Conservation (phyloP, 92 coral and sea anemone genomes). For the Palythoa caribaeorum region DNA sequence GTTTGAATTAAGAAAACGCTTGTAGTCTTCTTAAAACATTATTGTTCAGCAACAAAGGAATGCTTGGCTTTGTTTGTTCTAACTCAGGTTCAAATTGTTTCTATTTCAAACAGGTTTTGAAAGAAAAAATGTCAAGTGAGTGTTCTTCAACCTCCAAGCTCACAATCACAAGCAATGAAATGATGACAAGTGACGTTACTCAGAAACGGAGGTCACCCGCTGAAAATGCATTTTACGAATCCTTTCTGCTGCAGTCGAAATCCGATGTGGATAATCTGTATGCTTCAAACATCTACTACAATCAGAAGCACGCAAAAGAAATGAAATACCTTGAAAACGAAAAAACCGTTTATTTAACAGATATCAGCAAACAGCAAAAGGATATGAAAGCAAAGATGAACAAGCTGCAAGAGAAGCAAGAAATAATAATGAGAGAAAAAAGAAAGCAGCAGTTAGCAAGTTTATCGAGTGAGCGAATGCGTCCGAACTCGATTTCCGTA, state of each 20-base stretch:
- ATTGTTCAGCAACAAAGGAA: no score
- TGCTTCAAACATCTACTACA: constrained; percentile 86
- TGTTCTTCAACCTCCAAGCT: constrained; percentile 65
- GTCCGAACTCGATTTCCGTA: constrained; percentile 89
- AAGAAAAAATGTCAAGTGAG: constrained; percentile 18
- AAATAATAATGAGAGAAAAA: constrained; percentile 65
- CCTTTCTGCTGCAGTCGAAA: constrained; percentile 91
- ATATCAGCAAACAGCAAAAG: constrained; percentile 81
- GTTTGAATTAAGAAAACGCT: no score
- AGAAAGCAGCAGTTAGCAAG: constrained; percentile 64
- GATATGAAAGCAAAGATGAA: constrained; percentile 85
- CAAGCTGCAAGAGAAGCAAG: constrained; percentile 82
- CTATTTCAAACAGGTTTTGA: constrained; percentile 34
- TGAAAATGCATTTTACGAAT: constrained; percentile 95
- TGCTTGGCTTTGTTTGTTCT: constrained; percentile 27
- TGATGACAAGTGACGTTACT: constrained; percentile 68
- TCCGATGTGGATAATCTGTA: constrained; percentile 90
- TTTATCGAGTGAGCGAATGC: constrained; percentile 45
- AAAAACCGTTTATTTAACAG: constrained; percentile 66
- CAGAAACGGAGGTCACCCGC: constrained; percentile 84
- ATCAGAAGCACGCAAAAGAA: constrained; percentile 89
- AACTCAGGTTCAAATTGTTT: constrained; percentile 35
- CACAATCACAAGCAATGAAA: constrained; percentile 64
- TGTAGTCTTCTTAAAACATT: no score
- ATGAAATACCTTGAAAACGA: constrained; percentile 79